A percentile compares a stretch with the other conserved stretches of the same genome.
These are phyloP conservation scores for Psettodes erumei DNA, from an alignment of 2,113 vertebrate species.

Conservation along the genomic window DNA sequence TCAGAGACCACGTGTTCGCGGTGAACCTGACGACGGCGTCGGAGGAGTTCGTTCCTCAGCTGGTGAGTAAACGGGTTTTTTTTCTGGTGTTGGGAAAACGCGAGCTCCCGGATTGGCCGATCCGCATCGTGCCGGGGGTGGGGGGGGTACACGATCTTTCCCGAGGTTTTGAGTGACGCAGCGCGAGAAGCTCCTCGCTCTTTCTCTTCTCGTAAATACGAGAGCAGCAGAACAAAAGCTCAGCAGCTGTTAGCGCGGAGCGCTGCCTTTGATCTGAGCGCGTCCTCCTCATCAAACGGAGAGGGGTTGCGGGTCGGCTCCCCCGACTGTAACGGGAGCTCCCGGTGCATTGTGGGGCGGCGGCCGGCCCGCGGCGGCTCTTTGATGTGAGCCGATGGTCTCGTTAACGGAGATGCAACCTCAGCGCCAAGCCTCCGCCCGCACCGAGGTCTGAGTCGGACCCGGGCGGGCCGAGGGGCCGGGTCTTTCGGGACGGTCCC, in stretches of 20 bases:
- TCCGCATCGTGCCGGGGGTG: too few relatives aligned
- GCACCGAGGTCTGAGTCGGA: too few relatives aligned
- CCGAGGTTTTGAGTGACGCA: too few relatives aligned
- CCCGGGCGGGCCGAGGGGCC: too few relatives aligned
- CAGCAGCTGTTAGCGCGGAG: neutral
- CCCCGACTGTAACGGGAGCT: slow-evolving; percentile 48
- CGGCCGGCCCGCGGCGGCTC: neutral
- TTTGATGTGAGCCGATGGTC: slow-evolving; percentile 52
- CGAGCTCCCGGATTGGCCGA: too few relatives aligned
- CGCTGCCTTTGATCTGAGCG: slow-evolving; percentile 44
- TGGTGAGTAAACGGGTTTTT: slow-evolving; percentile 83
- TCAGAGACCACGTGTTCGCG: slow-evolving; percentile 91
- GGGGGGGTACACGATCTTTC: too few relatives aligned
- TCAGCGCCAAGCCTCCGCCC: too few relatives aligned
- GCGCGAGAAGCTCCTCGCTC: neutral
- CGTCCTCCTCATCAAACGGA: slow-evolving; percentile 46
- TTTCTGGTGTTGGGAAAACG: neutral
- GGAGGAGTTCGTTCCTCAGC: slow-evolving; percentile 82
- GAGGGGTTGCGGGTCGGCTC: slow-evolving; percentile 38
- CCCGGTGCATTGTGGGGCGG: slow-evolving; percentile 44
- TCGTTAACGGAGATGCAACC: slow-evolving; percentile 37
- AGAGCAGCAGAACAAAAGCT: slow-evolving; percentile 18
- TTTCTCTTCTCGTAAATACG: slow-evolving; percentile 15
- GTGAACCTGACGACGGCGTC: slow-evolving; percentile 85
- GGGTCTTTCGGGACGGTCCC: too few relatives aligned